Evolutionary conservation across 2,797 vertebrate genomes (phyloP).

Genomic region (Acipenser transmontanus): DNA sequence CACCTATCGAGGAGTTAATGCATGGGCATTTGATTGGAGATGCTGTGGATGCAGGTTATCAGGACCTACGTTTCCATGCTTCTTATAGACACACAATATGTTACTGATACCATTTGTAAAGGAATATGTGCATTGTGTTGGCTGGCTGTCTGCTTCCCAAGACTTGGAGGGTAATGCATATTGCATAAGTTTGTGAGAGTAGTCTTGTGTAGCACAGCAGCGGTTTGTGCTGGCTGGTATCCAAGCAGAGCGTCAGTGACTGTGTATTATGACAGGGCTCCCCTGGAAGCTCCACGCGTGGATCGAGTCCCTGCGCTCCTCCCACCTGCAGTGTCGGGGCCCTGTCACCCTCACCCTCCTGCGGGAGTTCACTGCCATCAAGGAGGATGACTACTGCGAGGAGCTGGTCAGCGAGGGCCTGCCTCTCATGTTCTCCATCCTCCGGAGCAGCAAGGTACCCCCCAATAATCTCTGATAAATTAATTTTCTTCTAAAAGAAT

Average conservation of each 20-base stretch:
- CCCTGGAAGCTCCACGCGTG: slow-evolving; percentile 93
- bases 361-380: slow-evolving; percentile 80
- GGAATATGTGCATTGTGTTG: too few species aligned
- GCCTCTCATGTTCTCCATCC: slow-evolving; percentile 83
- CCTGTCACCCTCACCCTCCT: slow-evolving; percentile 79
- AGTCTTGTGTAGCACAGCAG: not conserved
- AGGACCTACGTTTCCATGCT: too few species aligned
- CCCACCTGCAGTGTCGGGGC: slow-evolving; percentile 80
- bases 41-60: too few species aligned
- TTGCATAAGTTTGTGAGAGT: too few species aligned
- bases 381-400: slow-evolving; percentile 86
- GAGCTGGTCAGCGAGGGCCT: slow-evolving; percentile 79
- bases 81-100: too few species aligned
- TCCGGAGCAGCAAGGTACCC: slow-evolving; percentile 81
- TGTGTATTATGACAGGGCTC: slow-evolving; percentile 61
- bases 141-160: too few species aligned
- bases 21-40: too few species aligned
- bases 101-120: too few species aligned
- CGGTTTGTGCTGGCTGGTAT: not conserved
- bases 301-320: slow-evolving; percentile 84
- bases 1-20: too few species aligned
- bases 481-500: not conserved
- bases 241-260: not conserved
- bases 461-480: too few species aligned
- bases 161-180: too few species aligned